Base-by-base conservation (phyloP, 2,797 vertebrate genomes). In the Leontocebus nigricollis region DNA sequence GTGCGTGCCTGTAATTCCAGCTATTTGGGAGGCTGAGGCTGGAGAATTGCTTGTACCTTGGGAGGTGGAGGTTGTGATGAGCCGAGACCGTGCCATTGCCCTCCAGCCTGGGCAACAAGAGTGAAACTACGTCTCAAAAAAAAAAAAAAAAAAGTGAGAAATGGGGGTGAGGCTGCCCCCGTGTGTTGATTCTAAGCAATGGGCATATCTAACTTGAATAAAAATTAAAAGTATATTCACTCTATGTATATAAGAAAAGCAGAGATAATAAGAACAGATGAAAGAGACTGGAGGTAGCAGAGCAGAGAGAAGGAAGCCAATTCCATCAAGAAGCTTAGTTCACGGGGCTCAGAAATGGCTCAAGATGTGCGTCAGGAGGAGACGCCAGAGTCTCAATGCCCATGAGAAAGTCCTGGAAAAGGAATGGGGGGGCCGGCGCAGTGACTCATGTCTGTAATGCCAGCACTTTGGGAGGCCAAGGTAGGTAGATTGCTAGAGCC, bases 311-410 rank as follows among this genome's bases (percentile, higher is more conserved):
- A 59, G 44, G 48, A 33, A 76, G 57, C 57, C 73, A 39, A 3
- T 27, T 55, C 50, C 2, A 1, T 73, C 61, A 0, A 27, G 36
- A 15, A 44, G 73, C 36, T 27, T 48, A 2, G 24, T 33, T 33
- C 4, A 6, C 14, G 26, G 55, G 61, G 5, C 9, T 15, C 33
- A 57, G 82, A 55, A 67, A 50, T 13, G 30, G 39, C 4, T 13
- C 50, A 33, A 39, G 79, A 61, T 0, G 0, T 20, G 72, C 17
- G 1, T 73, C 19, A n/a, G 33, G 48, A 36, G 24, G 44, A 17
- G 17, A 24, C 1, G 7, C 41, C 7, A 7, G 33, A 55, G 44
- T 30, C 52, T 0, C 1, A 0, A 1, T 5, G 36, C 39, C 41
- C 4, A 20, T 2, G 33, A 33, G 41, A 20, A 14, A 2, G 14